Percentiles rank a stretch among this genome's conserved stretches.
These are phyloP conservation scores for Hypanus sabinus DNA, from an alignment of 2,113 vertebrate genomes.

Conservation along the genomic window DNA sequence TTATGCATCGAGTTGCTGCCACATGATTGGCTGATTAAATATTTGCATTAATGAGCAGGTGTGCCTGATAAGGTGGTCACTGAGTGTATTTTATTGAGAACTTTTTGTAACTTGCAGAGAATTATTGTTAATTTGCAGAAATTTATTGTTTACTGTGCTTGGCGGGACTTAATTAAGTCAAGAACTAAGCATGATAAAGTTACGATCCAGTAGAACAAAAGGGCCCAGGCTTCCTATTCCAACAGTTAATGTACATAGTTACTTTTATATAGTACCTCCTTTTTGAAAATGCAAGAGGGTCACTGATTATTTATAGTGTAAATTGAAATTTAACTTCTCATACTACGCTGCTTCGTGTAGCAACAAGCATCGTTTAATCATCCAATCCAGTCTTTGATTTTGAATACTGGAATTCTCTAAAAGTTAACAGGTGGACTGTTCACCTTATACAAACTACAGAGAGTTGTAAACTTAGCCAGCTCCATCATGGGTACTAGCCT, in stretches of 20 bases:
- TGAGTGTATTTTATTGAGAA: not conserved
- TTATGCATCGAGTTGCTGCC: too few species aligned
- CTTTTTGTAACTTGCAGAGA: too few species aligned
- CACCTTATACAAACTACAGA: not conserved
- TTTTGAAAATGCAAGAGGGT: not conserved
- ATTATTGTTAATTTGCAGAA: not conserved
- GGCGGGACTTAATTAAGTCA: not conserved
- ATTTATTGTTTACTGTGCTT: slow-evolving; percentile 5
- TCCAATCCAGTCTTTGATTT: not conserved
- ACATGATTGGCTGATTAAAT: too few species aligned
- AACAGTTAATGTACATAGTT: not conserved
- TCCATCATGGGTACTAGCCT: too few species aligned
- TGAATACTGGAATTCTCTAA: slow-evolving; percentile 7
- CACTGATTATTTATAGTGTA: not conserved
- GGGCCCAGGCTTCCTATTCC: not conserved
- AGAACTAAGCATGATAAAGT: slow-evolving; percentile 5
- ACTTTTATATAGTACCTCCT: not conserved
- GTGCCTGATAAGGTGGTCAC: too few species aligned
- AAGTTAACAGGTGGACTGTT: not conserved
- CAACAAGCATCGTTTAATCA: not conserved
- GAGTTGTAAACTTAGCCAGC: too few species aligned
- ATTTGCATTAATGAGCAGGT: too few species aligned
- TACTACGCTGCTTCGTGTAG: not conserved
- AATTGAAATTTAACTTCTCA: not conserved
- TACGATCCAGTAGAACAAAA: not conserved